A percentile compares a stretch with the other conserved stretches of the same genome.
Evolutionary conservation across 2,888 invertebrate species (phyloP).

Genomic region (Agriopis aurantiaria): DNA sequence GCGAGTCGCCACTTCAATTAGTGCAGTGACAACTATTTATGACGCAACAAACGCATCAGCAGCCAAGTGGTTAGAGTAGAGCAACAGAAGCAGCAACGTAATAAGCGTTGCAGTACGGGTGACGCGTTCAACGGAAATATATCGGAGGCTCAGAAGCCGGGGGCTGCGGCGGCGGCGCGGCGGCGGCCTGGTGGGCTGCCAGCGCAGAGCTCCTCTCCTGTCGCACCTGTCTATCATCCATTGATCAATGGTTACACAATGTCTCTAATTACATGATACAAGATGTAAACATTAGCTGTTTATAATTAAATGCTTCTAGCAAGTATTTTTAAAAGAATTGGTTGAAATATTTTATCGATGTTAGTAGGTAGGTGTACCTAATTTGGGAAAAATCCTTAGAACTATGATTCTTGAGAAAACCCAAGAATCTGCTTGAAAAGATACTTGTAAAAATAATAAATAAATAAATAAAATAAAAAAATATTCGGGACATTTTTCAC

Average conservation of each 20-base stretch:
- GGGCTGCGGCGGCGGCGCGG: slow-evolving; percentile 22
- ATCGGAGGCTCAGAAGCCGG: slow-evolving; percentile 54
- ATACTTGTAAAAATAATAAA: no score
- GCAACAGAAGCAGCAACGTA: slow-evolving; percentile 54
- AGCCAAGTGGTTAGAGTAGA: slow-evolving; percentile 64
- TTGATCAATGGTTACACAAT: slow-evolving; percentile 11
- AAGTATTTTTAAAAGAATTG: neutral
- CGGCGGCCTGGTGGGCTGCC: slow-evolving; percentile 51
- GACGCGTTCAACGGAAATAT: slow-evolving; percentile 71
- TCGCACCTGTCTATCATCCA: slow-evolving; percentile 12
- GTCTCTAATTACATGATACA: slow-evolving; percentile 2
- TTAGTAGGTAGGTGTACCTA: no score
- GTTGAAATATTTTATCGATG: slow-evolving; percentile 5
- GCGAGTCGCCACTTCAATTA: slow-evolving; percentile 58
- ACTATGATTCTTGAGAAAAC: no score
- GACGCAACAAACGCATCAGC: slow-evolving; percentile 66
- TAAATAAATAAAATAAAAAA: no score
- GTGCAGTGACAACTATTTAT: slow-evolving; percentile 60
- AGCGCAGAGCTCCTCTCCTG: slow-evolving; percentile 17
- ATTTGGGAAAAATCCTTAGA: no score
- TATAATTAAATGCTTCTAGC: neutral
- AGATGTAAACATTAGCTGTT: neutral
- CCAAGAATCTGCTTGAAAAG: no score
- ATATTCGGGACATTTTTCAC: no score
- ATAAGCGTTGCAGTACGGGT: slow-evolving; percentile 52